Evolutionary conservation across 1,140 invertebrate genomes (phyloP), one percentile per base, ranked within the genome.

Genomic region (Magallana ariakensis): DNA sequence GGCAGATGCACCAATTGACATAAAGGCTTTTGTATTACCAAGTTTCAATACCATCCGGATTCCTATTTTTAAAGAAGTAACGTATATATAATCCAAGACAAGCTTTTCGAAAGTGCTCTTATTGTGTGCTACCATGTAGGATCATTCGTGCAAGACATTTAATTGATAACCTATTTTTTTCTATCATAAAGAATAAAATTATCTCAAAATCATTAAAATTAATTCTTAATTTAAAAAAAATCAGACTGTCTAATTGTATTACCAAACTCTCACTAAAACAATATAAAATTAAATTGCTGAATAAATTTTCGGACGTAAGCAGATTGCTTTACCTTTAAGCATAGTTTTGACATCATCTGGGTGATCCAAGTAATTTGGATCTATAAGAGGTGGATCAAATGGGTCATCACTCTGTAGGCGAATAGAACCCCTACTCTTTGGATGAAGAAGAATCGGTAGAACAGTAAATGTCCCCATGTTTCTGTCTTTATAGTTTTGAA

Each of bases 301-400:
- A 46, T 46, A 4, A 4, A 4, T 46, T 46, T 46, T 46, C 33
- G 33, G 33, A 46, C 33, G 33, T 46, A 0, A 46, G 33, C 33
- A 46, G 33, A 46, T 46, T 46, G 33, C 33, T 2, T 4, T 75
- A 85, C 84, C 84, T 70, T 19, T 56, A 5, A 70, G 46, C 15
- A 85, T 15, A 10, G 62, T 70, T 19, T 85, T 70, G 46, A 85
- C 56, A 70, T 85, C 84, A 53, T 66, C 84, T n/a, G 58, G 58
- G 46, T 85, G 58, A 7, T 66, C 46, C 1, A 85, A 46, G 15
- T 85, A 85, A 5, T 85, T 58, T 54, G 84, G 84, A 16, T 85
- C 84, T 11, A 85, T 85, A 11, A 85, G 13, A 16, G 84, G 84
- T 10, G 26, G 62, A 85, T 85, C 84, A 75, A 85, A 85, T 0